These are phyloP conservation scores for Grallaria varia DNA, from an alignment of 2,113 vertebrate species.

Conservation along the genomic window DNA sequence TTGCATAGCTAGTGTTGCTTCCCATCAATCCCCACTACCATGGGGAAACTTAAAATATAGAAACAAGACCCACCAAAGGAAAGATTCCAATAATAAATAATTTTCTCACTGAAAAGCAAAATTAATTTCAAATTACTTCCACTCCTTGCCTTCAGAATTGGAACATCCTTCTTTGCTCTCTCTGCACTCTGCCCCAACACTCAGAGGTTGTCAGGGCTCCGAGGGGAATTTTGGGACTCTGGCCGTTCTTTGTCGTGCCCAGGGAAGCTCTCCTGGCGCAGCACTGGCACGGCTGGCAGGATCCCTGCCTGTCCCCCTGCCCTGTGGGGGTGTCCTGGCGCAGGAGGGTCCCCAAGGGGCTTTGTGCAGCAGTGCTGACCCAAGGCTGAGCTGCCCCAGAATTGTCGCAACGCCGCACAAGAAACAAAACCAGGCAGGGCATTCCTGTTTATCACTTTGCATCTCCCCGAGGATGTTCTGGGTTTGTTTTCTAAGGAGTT, in stretches of 20 bases:
- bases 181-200: background rate
- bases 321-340: background rate
- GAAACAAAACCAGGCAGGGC: background rate
- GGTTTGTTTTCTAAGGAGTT: background rate
- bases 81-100: background rate
- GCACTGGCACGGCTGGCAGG: fast-evolving
- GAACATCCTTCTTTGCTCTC: background rate
- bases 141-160: background rate
- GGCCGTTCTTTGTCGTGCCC: fast-evolving
- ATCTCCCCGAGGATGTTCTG: background rate
- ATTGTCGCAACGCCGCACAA: fast-evolving
- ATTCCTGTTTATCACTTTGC: background rate
- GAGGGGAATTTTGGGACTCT: background rate
- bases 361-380: background rate
- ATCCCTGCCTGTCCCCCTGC: background rate
- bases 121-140: background rate
- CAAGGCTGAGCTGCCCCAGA: background rate
- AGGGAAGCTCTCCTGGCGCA: fast-evolving
- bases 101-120: background rate
- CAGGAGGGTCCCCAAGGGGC: background rate
- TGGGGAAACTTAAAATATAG: background rate
- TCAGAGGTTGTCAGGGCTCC: background rate
- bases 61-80: background rate
- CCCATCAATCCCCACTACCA: background rate
- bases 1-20: background rate